Evolutionary conservation across 2,113 vertebrate species (phyloP).

Genomic region (Falco punctatus): DNA sequence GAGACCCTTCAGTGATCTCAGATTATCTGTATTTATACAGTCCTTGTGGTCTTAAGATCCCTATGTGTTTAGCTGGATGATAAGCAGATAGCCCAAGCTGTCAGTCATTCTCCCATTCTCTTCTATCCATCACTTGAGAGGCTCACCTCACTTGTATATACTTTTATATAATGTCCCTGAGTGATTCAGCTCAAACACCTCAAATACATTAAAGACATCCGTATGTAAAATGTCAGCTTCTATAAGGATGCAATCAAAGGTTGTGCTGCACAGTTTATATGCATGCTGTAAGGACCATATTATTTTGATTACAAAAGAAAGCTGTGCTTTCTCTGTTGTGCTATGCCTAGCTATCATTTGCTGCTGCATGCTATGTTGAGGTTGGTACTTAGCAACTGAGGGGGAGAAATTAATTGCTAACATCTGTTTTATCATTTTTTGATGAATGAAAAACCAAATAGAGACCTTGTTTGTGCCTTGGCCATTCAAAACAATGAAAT

Average conservation of each 20-base stretch:
- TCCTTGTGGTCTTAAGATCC: neutral
- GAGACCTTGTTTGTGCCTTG: neutral
- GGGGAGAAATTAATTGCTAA: slow-evolving; percentile 13
- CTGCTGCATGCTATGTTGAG: neutral
- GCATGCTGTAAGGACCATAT: neutral
- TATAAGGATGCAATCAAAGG: neutral
- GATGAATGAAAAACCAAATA: neutral
- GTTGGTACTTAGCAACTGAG: slow-evolving; percentile 7
- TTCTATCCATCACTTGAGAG: neutral
- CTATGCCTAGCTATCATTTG: neutral
- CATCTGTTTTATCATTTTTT: slow-evolving; percentile 19
- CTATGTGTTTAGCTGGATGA: neutral
- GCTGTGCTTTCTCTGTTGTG: neutral
- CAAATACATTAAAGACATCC: neutral
- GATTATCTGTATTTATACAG: slow-evolving; percentile 32
- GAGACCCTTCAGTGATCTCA: neutral
- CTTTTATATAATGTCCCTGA: neutral
- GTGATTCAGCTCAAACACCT: neutral
- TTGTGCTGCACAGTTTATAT: neutral
- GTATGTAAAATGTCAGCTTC: neutral
- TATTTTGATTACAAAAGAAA: slow-evolving; percentile 37
- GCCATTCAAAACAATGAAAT: slow-evolving; percentile 10
- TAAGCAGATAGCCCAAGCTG: slow-evolving; percentile 16
- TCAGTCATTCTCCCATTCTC: slow-evolving; percentile 6
- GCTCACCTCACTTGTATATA: neutral